Evolutionary conservation across 1,140 invertebrate species (phyloP).

Genomic region (Neodiprion lecontei): DNA sequence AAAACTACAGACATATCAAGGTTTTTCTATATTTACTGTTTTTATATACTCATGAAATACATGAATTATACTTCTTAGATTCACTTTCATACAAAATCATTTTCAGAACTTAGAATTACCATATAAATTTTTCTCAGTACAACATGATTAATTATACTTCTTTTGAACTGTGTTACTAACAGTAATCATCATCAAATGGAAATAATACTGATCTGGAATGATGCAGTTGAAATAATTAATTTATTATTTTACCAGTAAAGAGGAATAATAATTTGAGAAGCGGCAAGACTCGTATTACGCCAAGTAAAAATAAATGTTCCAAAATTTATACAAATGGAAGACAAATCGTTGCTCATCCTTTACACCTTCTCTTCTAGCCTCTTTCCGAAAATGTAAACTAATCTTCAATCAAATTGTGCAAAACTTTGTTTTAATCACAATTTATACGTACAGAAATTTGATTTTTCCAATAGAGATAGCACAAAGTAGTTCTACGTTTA

Average conservation of each 20-base stretch:
- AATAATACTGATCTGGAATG: neutral
- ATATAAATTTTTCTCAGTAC: constrained; percentile 18
- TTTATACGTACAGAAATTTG: no score
- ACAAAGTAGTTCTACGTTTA: neutral
- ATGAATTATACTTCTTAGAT: constrained; percentile 11
- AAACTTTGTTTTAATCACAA: no score
- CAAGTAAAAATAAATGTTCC: no score
- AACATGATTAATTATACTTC: constrained; percentile 3
- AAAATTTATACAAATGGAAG: no score
- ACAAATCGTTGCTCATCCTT: no score
- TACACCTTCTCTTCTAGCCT: no score
- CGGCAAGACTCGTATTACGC: no score
- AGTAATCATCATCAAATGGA: neutral
- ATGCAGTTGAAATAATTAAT: neutral
- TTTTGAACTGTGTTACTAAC: neutral
- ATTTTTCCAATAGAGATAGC: no score
- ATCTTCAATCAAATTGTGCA: no score
- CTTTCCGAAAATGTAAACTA: no score
- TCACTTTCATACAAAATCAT: constrained; percentile 10
- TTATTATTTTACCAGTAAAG: no score
- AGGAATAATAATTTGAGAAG: no score
- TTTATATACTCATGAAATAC: constrained; percentile 7
- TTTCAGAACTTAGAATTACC: constrained; percentile 9
- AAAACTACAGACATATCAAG: constrained; percentile 8
- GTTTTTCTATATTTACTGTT: constrained; percentile 9